Base-by-base conservation (phyloP, 2,797 vertebrate species). In the Rhinatrema bivittatum region DNA sequence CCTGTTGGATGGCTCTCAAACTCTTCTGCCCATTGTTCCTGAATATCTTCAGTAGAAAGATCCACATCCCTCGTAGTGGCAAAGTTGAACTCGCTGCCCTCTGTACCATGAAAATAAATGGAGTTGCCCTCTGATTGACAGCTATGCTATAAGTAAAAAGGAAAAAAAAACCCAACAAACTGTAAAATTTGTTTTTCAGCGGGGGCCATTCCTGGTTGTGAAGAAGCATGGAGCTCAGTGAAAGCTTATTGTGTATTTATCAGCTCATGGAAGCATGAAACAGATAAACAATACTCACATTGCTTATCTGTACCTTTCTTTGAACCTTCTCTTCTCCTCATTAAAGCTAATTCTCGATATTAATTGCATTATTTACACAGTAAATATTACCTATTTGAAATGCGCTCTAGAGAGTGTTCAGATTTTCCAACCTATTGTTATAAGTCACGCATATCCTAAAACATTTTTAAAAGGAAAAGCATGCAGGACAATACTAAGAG, bases 51-150 rank as follows among this genome's bases (percentile, higher is more conserved):
- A 3, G 87, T 76, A 64, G 93, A 93, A 28, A 99, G 82, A 66
- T 99, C 94, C 29, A 98, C 72, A 4, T 98, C 94, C 33, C 87
- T 83, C 19, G 93, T 94, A 43, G 93, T 84, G 45, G 91, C 88
- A 4, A 97, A 99, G 67, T 87, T 95, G 70, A 91, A 84, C 51
- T 89, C 87, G 0, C 77, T 81, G 49, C 81, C 90, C 50, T 97
- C 90, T 8, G 86, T 89, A 6, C 92, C 93, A 1, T 97, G 91
- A 74, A 99, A 99, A 76, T 96, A 99, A 73, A 99, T 79, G 46
- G 91, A 69, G 38, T 95, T 97, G 22, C 93, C 95, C 34, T 99
- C 94, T 0, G 96, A 99, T 57, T 98, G 95, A 72, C 96, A 99
- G 76, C 93, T 94, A 50, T 97, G 94, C 96, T 99, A 75, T 44